Conservation (phyloP, 1,140 invertebrate genomes). For the Portunus trituberculatus region DNA sequence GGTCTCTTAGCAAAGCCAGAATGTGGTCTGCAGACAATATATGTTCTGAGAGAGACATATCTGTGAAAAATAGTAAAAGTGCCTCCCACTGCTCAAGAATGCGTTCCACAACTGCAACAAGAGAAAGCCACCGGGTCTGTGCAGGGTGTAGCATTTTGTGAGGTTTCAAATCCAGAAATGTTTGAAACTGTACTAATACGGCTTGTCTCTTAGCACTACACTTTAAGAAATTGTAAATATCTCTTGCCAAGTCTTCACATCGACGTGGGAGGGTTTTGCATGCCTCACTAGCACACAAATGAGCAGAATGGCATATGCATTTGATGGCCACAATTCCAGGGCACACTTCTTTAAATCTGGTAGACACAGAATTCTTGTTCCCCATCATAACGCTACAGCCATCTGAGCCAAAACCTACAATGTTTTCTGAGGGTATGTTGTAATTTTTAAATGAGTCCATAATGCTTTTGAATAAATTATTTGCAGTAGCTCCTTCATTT, state of each 20-base stretch:
- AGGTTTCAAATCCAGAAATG: slow-evolving; percentile 2
- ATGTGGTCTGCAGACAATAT: not conserved
- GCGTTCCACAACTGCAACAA: not conserved
- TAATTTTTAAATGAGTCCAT: not conserved
- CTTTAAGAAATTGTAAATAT: slow-evolving; percentile 17
- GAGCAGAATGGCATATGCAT: slow-evolving; percentile 26
- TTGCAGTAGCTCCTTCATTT: slow-evolving; percentile 43
- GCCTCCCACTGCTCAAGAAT: slow-evolving; percentile 48
- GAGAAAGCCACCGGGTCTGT: slow-evolving; percentile 24
- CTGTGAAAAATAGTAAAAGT: slow-evolving; percentile 39
- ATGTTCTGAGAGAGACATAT: not conserved
- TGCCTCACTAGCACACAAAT: slow-evolving; percentile 26
- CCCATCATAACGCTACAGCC: slow-evolving; percentile 45
- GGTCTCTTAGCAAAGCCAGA: not conserved
- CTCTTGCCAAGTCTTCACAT: slow-evolving; percentile 40
- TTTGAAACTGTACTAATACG: slow-evolving; percentile 14
- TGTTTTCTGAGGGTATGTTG: slow-evolving; percentile 23
- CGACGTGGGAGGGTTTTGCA: slow-evolving; percentile 2
- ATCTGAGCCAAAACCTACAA: slow-evolving; percentile 48
- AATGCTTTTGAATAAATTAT: not conserved
- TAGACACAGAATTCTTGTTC: slow-evolving; percentile 24
- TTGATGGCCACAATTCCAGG: slow-evolving; percentile 29
- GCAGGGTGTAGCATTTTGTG: slow-evolving; percentile 33
- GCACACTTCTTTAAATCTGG: not conserved
- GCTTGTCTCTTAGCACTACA: slow-evolving; percentile 24